phyloP scores from a whole-genome alignment of 2,888 invertebrate species.

The Brachyptera risi region DNA sequence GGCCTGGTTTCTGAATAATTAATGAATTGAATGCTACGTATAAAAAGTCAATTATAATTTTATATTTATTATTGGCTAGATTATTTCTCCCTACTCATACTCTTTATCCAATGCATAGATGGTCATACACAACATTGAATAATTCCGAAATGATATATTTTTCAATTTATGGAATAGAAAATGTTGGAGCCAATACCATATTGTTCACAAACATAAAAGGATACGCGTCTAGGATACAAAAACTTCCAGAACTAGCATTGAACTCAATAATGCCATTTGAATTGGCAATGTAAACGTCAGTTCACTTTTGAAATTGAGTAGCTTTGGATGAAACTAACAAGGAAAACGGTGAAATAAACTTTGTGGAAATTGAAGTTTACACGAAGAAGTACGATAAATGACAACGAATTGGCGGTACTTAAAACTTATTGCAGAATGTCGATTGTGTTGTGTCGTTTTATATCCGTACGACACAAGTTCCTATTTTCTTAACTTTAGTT shows the following conservation, averaged over 20 bases:
- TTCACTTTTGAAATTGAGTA: background rate
- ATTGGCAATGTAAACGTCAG: background rate
- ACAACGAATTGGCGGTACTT: constrained; percentile 11
- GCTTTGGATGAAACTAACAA: background rate
- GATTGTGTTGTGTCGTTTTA: background rate
- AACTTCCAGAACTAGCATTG: background rate
- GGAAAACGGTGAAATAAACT: background rate
- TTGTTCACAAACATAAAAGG: no score
- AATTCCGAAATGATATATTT: no score
- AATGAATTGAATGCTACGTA: no score
- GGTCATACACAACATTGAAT: no score
- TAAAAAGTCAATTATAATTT: no score
- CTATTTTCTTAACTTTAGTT: background rate
- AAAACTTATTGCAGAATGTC: constrained; percentile 9
- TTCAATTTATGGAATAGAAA: no score
- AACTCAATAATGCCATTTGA: background rate
- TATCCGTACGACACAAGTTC: background rate
- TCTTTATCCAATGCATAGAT: no score
- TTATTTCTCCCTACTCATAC: no score
- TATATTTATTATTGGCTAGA: no score
- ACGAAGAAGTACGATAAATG: background rate
- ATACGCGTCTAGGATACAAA: no score
- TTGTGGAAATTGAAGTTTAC: background rate
- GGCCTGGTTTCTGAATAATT: no score
- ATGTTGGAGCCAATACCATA: no score